Percentiles rank a stretch among this genome's conserved stretches.
phyloP scores from a whole-genome alignment of 2,888 invertebrate genomes.

The Agriopis aurantiaria region DNA sequence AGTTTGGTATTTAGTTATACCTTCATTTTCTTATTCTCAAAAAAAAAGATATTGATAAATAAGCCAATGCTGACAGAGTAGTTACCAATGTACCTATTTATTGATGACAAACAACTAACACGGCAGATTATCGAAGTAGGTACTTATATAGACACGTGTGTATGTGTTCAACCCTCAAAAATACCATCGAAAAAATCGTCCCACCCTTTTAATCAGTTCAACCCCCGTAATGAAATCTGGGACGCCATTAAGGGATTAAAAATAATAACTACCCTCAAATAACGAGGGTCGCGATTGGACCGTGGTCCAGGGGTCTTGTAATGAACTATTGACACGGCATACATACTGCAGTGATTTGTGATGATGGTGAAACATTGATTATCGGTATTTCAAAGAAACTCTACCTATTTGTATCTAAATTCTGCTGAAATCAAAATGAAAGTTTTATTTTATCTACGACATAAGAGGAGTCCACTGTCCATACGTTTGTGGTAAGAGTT shows the following conservation, averaged over 20 bases:
- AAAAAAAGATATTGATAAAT: too few relatives aligned
- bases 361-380: conserved; percentile 12
- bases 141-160: conserved; percentile 20
- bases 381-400: neutral
- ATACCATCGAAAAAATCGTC: conserved; percentile 61
- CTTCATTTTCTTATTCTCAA: too few relatives aligned
- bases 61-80: too few relatives aligned
- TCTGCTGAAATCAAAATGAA: neutral
- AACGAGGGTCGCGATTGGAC: conserved; percentile 65
- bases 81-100: neutral
- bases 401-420: neutral
- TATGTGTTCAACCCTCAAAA: conserved; percentile 41
- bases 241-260: conserved; percentile 86
- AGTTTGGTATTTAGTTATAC: too few relatives aligned
- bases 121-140: neutral
- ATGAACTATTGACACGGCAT: conserved; percentile 71
- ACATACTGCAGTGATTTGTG: conserved; percentile 37
- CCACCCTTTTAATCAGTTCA: conserved; percentile 81
- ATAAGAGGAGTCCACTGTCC: too few relatives aligned
- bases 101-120: neutral
- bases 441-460: too few relatives aligned
- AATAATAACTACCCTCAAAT: conserved; percentile 78
- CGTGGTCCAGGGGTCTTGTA: conserved; percentile 62
- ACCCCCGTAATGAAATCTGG: conserved; percentile 84
- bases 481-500: too few relatives aligned